Evolutionary conservation across 2,888 invertebrate genomes (phyloP).

Genomic region (Drosophila sordidula): DNA sequence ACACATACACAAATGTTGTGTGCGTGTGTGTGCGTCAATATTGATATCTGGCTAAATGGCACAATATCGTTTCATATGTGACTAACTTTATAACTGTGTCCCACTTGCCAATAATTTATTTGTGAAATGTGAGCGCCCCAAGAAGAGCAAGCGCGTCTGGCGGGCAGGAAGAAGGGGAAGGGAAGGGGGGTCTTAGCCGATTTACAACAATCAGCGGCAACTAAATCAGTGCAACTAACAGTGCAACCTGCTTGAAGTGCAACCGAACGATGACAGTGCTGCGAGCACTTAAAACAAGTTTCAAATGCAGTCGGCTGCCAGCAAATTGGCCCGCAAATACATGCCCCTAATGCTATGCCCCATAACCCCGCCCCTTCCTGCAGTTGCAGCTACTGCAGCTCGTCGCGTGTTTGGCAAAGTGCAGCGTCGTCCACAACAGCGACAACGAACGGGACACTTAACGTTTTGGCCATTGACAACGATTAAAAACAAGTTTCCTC

Average conservation of each 20-base stretch:
- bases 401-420: conserved; percentile 46
- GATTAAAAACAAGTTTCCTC: conserved; percentile 76
- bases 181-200: conserved; percentile 16
- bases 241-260: conserved; percentile 73
- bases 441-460: conserved; percentile 75
- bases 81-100: conserved; percentile 37
- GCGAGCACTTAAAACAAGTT: conserved; percentile 61
- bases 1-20: conserved; percentile 30
- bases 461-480: conserved; percentile 81
- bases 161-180: background rate
- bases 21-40: conserved; percentile 38
- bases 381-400: conserved; percentile 13
- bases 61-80: conserved; percentile 30
- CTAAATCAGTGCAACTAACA: conserved; percentile 79
- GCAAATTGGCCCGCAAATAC: conserved; percentile 67
- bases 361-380: no score
- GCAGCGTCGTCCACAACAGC: conserved; percentile 29
- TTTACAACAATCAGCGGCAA: conserved; percentile 62
- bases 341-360: background rate
- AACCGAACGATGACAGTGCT: conserved; percentile 31
- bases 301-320: conserved; percentile 49
- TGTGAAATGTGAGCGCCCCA: background rate
- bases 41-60: conserved; percentile 48
- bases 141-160: no score
- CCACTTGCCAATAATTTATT: conserved; percentile 65